Conservation (phyloP, 2,888 invertebrate genomes). For the Limenitis camilla region DNA sequence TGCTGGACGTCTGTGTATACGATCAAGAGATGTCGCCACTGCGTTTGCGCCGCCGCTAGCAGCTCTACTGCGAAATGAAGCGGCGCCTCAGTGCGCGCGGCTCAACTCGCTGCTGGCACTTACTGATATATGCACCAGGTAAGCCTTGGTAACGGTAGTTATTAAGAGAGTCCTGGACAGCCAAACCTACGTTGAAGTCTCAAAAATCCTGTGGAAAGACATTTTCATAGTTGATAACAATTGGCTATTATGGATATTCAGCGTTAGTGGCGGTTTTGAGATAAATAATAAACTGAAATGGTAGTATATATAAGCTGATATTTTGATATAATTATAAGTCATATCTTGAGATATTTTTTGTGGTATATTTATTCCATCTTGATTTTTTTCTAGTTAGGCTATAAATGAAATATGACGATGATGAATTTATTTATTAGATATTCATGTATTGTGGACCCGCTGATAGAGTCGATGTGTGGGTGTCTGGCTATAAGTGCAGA, state of each 20-base stretch:
- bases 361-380: too few relatives aligned
- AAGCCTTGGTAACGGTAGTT: conserved; percentile 14
- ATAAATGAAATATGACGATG: too few relatives aligned
- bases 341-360: too few relatives aligned
- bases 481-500: conserved; percentile 74
- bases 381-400: too few relatives aligned
- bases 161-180: background rate
- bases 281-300: too few relatives aligned
- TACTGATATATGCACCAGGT: conserved; percentile 79
- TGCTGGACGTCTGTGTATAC: conserved; percentile 75
- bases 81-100: conserved; percentile 70
- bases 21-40: conserved; percentile 77
- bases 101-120: conserved; percentile 80
- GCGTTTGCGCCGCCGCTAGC: conserved; percentile 78
- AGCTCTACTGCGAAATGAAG: conserved; percentile 64
- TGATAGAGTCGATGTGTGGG: conserved; percentile 77
- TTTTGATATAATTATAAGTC: too few relatives aligned
- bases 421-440: conserved; percentile 58
- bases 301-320: too few relatives aligned
- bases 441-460: conserved; percentile 80
- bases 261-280: too few relatives aligned
- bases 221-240: too few relatives aligned
- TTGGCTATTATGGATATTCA: too few relatives aligned
- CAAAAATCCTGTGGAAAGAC: too few relatives aligned
- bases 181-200: background rate